Base-by-base conservation (phyloP, 2,113 vertebrate genomes). In the Elanus axillaris region DNA sequence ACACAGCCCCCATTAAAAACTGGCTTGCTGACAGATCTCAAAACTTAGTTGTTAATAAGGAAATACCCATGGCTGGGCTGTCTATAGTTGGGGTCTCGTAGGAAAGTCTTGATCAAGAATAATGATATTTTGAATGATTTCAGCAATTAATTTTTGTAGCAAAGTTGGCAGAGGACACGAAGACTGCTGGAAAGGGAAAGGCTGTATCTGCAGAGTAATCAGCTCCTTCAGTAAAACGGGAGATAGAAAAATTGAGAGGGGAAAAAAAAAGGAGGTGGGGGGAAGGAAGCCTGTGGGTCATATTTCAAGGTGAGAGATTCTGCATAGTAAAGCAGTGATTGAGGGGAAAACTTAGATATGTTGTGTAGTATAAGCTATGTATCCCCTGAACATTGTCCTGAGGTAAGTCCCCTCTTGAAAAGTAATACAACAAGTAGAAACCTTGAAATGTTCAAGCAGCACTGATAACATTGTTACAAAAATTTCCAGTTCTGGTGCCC, bases 241-340 rank as follows among this genome's bases (percentile, higher is more conserved):
- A 80, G 42, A 38, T 6, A 38, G 1, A 26, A 36, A 56, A 80
- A 67, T 43, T 62, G 42, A 58, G 38, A 31, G 17, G 7, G 25
- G 3, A 0, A 18, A 45, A 15, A 50, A 25, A 36, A 26, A 22
- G 12, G 20, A 25, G 3, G 1, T 25, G 42, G 3, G 23, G 20
- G 36, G 3, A 36, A 68, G 21, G 52, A 83, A 86, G 15, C 12
- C 15, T 47, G 5, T 55, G 38, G 38, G 42, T 77, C 10, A 2
- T 71, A 45, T 73, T 92, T 83, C 60, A 93, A 50, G 32, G 16
- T 86, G 48, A 78, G 56, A 68, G 36, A 53, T 47, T 84, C 36
- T 82, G 50, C 38, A 20, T 31, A 45, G 23, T 45, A 71, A 76
- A 76, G 6, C 16, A 42, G 18, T 29, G 34, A 64, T 68, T 83